Percentiles rank a stretch among this genome's conserved stretches.
Evolutionary conservation across 2,113 vertebrate genomes (phyloP).

Genomic region (Lycaon pictus): DNA sequence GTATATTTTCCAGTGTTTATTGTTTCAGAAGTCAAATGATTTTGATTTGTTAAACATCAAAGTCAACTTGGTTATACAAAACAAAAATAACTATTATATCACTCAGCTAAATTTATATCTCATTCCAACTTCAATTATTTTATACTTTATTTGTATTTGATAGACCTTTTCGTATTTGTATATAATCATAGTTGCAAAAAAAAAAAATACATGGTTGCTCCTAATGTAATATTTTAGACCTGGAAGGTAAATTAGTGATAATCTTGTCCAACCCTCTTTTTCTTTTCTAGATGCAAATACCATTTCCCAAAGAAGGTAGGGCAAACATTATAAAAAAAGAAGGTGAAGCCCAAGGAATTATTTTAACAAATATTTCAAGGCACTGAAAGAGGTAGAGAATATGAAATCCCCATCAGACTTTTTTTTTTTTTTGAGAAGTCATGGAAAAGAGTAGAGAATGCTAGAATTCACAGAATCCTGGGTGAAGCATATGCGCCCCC

Average conservation of each 20-base stretch:
- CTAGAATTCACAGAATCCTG: not conserved
- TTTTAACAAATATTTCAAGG: not conserved
- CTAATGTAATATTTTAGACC: not conserved
- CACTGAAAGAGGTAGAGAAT: not conserved
- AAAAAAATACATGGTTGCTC: not conserved
- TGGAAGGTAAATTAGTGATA: not conserved
- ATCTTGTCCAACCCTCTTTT: not conserved
- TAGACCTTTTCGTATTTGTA: not conserved
- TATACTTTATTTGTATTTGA: not conserved
- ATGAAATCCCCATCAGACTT: not conserved
- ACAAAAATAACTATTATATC: not conserved
- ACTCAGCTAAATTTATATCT: not conserved
- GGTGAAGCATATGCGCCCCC: not conserved
- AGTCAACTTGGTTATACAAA: not conserved
- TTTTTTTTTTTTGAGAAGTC: not conserved
- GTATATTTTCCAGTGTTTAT: not conserved
- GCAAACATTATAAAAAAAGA: not conserved
- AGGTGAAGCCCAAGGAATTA: not conserved
- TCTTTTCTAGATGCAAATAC: not conserved
- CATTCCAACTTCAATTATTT: not conserved
- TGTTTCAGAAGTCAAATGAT: not conserved
- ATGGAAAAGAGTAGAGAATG: not conserved
- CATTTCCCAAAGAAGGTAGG: not conserved
- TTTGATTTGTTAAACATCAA: not conserved
- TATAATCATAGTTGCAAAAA: not conserved